A percentile compares a stretch with the other conserved stretches of the same genome.
phyloP scores from a whole-genome alignment of 2,888 invertebrate species.

The Rhynchonema sp. region DNA sequence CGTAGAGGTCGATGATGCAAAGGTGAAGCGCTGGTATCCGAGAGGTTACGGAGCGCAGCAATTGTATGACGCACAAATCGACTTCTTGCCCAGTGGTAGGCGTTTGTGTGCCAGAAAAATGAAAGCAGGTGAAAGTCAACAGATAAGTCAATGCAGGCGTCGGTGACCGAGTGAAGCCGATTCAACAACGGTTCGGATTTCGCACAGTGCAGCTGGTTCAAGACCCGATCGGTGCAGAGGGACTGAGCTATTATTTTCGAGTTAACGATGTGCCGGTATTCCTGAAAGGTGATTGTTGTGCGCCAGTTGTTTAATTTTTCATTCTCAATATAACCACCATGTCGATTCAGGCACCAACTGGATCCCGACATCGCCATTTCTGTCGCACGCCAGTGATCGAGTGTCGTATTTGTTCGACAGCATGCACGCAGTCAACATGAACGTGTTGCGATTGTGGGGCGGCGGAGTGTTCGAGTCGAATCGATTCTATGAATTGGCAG shows the following conservation, averaged over 20 bases:
- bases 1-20: not conserved
- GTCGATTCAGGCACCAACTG: conserved; percentile 54
- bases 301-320: not conserved
- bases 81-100: not conserved
- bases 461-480: conserved; percentile 88
- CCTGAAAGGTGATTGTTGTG: conserved; percentile 42
- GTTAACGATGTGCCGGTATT: conserved; percentile 71
- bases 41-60: conserved; percentile 65
- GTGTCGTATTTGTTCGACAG: conserved; percentile 10
- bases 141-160: no score
- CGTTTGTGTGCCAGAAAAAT: no score
- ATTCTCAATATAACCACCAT: not conserved
- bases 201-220: conserved; percentile 56
- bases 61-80: conserved; percentile 44
- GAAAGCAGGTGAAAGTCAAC: no score
- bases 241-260: conserved; percentile 55
- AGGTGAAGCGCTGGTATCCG: conserved; percentile 67
- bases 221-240: conserved; percentile 30
- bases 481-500: conserved; percentile 61
- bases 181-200: conserved; percentile 52
- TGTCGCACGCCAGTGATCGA: not conserved
- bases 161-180: no score
- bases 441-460: conserved; percentile 87
- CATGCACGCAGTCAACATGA: conserved; percentile 52
- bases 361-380: conserved; percentile 65